A percentile compares a stretch with the other conserved stretches of the same genome.
phyloP scores from a whole-genome alignment of 2,113 vertebrate species.

The Pseudorectes ferrugineus region DNA sequence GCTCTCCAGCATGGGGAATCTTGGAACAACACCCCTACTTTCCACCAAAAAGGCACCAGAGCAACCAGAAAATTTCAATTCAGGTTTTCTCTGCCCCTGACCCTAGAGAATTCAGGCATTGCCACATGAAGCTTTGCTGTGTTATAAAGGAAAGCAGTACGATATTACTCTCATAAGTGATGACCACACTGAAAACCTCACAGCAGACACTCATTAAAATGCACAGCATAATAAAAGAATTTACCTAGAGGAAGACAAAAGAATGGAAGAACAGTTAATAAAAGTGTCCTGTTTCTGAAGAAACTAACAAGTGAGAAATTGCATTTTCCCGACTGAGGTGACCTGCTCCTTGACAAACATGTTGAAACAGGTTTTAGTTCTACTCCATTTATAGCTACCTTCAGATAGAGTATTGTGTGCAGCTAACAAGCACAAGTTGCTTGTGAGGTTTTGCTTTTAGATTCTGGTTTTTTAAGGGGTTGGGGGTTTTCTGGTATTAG shows the following conservation, averaged over 20 bases:
- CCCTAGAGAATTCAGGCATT: not conserved
- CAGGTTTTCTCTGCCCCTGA: not conserved
- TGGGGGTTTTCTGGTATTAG: not conserved
- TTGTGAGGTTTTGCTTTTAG: not conserved
- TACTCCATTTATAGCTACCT: not conserved
- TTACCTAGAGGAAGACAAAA: not conserved
- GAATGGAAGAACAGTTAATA: not conserved
- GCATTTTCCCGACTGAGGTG: not conserved
- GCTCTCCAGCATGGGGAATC: not conserved
- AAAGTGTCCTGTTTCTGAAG: not conserved
- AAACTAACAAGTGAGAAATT: not conserved
- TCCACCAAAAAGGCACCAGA: not conserved
- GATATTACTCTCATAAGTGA: not conserved
- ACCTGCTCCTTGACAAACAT: not conserved
- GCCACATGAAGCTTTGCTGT: not conserved
- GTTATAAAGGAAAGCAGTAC: not conserved
- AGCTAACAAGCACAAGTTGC: not conserved
- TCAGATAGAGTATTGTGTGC: not conserved
- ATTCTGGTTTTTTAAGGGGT: not conserved
- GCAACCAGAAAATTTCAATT: not conserved
- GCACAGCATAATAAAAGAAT: not conserved
- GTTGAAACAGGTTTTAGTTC: not conserved
- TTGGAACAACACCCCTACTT: accelerated
- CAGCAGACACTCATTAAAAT: not conserved
- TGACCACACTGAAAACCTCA: not conserved